phyloP scores from a whole-genome alignment of 2,113 vertebrate genomes.

The Microcebus ravelobensis region DNA sequence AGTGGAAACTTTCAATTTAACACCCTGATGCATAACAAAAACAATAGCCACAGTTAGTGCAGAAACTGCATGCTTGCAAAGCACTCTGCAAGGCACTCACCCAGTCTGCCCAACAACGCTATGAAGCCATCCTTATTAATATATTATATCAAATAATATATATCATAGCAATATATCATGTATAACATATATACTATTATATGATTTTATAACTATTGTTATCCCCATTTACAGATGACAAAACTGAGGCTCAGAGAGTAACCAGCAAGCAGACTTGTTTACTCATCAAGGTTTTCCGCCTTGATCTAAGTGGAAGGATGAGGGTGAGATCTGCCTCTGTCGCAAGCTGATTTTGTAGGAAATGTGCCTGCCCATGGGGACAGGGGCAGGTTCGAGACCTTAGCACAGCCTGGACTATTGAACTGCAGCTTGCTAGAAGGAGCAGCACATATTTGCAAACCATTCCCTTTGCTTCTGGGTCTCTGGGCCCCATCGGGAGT shows the following conservation, averaged over 20 bases:
- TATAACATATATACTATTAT: background rate
- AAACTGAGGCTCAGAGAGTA: background rate
- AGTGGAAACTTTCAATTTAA: background rate
- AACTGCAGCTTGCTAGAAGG: background rate
- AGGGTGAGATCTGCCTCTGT: background rate
- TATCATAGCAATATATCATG: background rate
- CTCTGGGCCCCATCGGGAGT: background rate
- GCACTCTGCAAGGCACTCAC: background rate
- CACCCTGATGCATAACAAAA: background rate
- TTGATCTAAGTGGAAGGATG: background rate
- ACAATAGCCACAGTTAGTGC: background rate
- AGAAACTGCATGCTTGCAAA: too few species aligned
- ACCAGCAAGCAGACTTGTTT: background rate
- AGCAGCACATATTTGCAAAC: background rate
- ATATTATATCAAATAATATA: background rate
- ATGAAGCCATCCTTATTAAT: too few species aligned
- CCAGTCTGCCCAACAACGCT: fast-evolving
- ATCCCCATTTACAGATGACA: background rate
- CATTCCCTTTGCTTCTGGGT: background rate
- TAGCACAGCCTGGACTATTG: background rate
- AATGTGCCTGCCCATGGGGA: background rate
- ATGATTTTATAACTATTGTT: background rate
- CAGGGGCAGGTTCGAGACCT: background rate
- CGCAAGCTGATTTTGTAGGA: background rate
- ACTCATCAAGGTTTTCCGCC: background rate